Conservation (phyloP, 1,140 invertebrate species). For the Nixonia krombeini region DNA sequence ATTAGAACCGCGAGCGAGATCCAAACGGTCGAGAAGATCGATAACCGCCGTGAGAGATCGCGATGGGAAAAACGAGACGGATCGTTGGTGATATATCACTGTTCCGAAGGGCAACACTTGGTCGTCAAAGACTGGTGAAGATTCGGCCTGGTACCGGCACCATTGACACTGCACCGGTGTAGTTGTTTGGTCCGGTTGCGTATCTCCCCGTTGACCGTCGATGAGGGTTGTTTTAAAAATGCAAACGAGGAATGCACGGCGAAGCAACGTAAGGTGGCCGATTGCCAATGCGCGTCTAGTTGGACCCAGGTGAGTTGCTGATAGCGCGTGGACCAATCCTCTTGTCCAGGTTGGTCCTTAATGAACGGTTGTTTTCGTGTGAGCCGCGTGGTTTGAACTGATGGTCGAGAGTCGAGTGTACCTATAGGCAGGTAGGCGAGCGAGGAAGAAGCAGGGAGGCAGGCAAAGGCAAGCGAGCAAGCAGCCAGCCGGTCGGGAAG, state of each 20-base stretch:
- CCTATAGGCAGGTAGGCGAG: conserved; percentile 49
- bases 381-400: conserved; percentile 71
- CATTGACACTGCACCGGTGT: background rate
- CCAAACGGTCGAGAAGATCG: background rate
- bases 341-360: conserved; percentile 52
- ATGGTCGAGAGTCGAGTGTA: conserved; percentile 50
- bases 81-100: no score
- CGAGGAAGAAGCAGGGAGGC: conserved; percentile 31
- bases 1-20: no score
- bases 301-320: background rate
- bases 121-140: no score
- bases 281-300: background rate
- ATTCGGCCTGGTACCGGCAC: background rate
- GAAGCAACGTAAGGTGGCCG: no score
- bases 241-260: no score
- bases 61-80: no score
- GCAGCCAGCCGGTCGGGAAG: conserved; percentile 34
- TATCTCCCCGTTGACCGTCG: no score
- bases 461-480: conserved; percentile 30
- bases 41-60: no score
- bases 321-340: conserved; percentile 36
- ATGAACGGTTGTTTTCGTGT: conserved; percentile 67
- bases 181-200: no score
- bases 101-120: background rate
- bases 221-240: no score